These are phyloP conservation scores for Oreochromis spilurus DNA, from an alignment of 2,113 vertebrate species.

Conservation along the genomic window DNA sequence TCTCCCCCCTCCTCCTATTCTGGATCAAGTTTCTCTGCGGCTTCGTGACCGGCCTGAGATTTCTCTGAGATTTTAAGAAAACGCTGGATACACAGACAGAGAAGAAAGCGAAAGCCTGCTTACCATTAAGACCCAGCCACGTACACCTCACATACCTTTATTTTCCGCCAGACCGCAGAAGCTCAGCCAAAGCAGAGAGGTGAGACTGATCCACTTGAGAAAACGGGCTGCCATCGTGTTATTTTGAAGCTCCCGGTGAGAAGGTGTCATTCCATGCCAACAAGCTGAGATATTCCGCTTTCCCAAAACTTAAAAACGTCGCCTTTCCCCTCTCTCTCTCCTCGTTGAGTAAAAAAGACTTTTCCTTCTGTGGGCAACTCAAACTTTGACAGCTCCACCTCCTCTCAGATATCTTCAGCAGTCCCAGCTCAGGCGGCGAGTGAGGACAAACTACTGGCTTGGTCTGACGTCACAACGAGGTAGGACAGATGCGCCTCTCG, in stretches of 20 bases:
- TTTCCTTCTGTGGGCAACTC: slow-evolving; percentile 31
- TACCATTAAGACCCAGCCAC: neutral
- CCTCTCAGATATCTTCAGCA: slow-evolving; percentile 23
- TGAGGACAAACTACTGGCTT: slow-evolving; percentile 17
- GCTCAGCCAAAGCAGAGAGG: slow-evolving; percentile 46
- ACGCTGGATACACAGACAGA: neutral
- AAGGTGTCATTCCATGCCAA: slow-evolving; percentile 51
- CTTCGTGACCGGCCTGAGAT: neutral
- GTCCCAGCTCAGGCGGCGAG: neutral
- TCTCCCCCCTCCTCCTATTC: neutral
- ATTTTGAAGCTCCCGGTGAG: neutral
- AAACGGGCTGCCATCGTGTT: slow-evolving; percentile 60
- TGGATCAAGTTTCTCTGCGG: slow-evolving; percentile 33
- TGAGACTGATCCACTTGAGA: slow-evolving; percentile 54
- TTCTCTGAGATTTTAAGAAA: slow-evolving; percentile 7
- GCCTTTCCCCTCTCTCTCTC: neutral
- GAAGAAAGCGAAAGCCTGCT: neutral
- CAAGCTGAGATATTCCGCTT: slow-evolving; percentile 10
- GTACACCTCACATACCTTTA: slow-evolving; percentile 67
- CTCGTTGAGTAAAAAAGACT: neutral
- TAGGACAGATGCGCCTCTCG: slow-evolving; percentile 15
- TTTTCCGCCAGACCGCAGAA: slow-evolving; percentile 58
- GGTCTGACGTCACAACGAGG: slow-evolving; percentile 65
- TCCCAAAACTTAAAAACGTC: neutral
- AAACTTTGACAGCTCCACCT: slow-evolving; percentile 77